Evolutionary conservation across 2,888 invertebrate species (phyloP).

Genomic region (Acanthoscelides obtectus): DNA sequence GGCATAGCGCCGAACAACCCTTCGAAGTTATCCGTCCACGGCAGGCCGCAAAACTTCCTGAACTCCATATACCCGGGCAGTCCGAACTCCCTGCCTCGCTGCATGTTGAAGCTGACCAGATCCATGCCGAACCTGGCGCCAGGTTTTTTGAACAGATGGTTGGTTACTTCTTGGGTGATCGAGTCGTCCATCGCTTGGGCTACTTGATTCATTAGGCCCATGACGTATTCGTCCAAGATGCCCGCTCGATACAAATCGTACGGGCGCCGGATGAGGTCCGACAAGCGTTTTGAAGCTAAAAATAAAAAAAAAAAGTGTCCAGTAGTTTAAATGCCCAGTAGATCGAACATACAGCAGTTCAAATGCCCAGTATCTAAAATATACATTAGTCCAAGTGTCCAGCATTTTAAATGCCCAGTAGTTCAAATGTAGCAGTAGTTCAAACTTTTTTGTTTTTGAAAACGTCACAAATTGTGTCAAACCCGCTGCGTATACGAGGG

Average conservation of each 20-base stretch:
- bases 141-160: conserved; percentile 84
- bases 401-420: no score
- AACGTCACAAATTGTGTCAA: no score
- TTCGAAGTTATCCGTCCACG: conserved; percentile 71
- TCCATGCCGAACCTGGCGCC: conserved; percentile 77
- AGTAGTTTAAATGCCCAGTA: no score
- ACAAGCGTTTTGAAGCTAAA: conserved; percentile 80
- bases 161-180: conserved; percentile 85
- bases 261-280: conserved; percentile 83
- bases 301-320: conserved; percentile 21
- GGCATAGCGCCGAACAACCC: conserved; percentile 84
- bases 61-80: conserved; percentile 91
- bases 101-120: conserved; percentile 89
- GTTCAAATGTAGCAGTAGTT: no score
- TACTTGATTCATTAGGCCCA: conserved; percentile 91
- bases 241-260: conserved; percentile 88
- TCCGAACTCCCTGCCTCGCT: conserved; percentile 87
- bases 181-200: conserved; percentile 95
- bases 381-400: no score
- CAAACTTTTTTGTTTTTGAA: no score
- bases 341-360: no score
- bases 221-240: conserved; percentile 85
- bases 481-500: no score
- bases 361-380: no score
- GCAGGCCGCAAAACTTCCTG: conserved; percentile 84